A percentile compares a stretch with the other conserved stretches of the same genome.
phyloP scores from a whole-genome alignment of 2,113 vertebrate species.

The Dasyprocta punctata region DNA sequence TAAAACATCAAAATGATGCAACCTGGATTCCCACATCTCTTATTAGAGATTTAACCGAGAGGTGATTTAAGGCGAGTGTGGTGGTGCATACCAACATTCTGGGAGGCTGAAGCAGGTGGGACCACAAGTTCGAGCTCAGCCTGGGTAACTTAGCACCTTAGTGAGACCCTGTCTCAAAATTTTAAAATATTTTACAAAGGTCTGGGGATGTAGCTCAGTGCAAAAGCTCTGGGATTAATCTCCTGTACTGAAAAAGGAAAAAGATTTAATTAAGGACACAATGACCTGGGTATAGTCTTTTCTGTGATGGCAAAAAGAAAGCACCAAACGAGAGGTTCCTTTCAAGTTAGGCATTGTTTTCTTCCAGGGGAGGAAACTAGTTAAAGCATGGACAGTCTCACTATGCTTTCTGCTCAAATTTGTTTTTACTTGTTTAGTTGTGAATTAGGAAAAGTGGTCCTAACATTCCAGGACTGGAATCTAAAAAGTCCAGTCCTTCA shows the following conservation, averaged over 20 bases:
- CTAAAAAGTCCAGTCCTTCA: conserved; percentile 26
- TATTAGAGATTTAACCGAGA: neutral
- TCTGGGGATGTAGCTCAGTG: neutral
- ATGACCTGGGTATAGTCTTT: neutral
- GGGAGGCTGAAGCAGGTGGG: neutral
- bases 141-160: neutral
- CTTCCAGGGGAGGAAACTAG: neutral
- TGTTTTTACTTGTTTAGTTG: conserved; percentile 38
- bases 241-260: neutral
- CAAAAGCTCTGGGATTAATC: neutral
- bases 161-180: neutral
- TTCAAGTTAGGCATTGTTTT: neutral
- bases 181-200: neutral
- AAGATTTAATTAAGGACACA: neutral
- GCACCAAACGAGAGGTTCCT: neutral
- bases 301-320: conserved; percentile 23
- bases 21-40: neutral
- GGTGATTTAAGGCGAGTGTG: neutral
- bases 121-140: neutral
- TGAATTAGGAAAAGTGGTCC: conserved; percentile 46
- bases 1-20: neutral
- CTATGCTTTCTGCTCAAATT: conserved; percentile 26
- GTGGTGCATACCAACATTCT: neutral
- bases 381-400: neutral
- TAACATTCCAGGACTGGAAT: conserved; percentile 16